Base-by-base conservation (phyloP, 2,888 invertebrate species). In the Idaea straminata region DNA sequence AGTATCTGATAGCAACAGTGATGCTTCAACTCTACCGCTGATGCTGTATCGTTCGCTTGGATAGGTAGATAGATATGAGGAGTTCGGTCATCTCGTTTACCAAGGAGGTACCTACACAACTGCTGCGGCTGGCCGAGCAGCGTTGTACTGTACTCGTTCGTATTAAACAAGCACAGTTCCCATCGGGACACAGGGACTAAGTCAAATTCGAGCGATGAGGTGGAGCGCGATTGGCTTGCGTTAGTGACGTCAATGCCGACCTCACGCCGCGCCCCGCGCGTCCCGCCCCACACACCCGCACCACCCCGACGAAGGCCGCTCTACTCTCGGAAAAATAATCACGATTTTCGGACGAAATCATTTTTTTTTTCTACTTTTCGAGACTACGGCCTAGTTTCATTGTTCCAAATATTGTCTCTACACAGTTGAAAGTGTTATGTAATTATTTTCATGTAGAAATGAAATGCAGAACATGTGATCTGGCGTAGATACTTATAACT, bases 171-270 rank as follows among this genome's bases (percentile, higher is more conserved):
- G 74, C 76, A 76, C 76, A 81, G 78, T 80, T 84, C 83, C 83
- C 72, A 78, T 76, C 81, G 81, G 83, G 82, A 82, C 82, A 82
- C 76, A 77, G 77, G 79, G 83, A 83, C 83, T 83, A 87, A 87
- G 87, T 87, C 84, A 81, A 81, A 78, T 76, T 80, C 81, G 79
- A 81, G 80, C 79, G 78, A 72, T 72, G 80, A 79, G 81, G 81
- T 77, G 82, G 80, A 77, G 74, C 83, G 84, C 83, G 76, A 89
- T 90, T 91, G 89, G 91, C 81, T 81, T 76, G 82, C 81, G 79
- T 83, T 72, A 76, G 87, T 93, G 92, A 91, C 91, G 92, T 91
- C 91, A 91, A 92, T 92, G 84, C 83, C 91, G 92, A 89, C 91
- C 89, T 90, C 89, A 84, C 83, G 76, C 82, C 78, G 77, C 78